Percentiles rank a stretch among this genome's conserved stretches.
These are phyloP conservation scores for Eupeodes latifasciatus DNA, from an alignment of 2,888 invertebrate genomes.

Conservation along the genomic window DNA sequence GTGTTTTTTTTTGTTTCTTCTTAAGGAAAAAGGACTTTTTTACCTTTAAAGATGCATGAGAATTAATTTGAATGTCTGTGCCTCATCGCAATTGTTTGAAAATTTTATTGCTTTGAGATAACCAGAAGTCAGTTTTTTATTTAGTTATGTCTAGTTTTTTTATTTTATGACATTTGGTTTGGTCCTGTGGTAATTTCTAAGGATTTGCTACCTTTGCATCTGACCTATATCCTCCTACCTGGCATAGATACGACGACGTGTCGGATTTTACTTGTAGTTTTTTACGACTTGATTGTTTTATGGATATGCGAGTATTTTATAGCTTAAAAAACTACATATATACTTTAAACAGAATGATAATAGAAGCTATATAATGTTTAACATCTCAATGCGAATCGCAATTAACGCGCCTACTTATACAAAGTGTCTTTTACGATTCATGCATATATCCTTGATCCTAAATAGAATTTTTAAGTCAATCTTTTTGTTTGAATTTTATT, in stretches of 20 bases:
- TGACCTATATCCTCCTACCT: neutral
- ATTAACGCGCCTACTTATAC: slow-evolving; percentile 63
- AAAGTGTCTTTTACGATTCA: neutral
- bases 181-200: slow-evolving; percentile 73
- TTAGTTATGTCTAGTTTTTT: slow-evolving; percentile 38
- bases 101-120: slow-evolving; percentile 61
- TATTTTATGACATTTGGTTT: slow-evolving; percentile 69
- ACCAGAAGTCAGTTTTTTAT: slow-evolving; percentile 68
- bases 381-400: slow-evolving; percentile 76
- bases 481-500: slow-evolving; percentile 47
- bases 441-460: slow-evolving; percentile 65
- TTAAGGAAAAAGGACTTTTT: slow-evolving; percentile 23
- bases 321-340: slow-evolving; percentile 46
- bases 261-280: slow-evolving; percentile 31
- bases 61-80: slow-evolving; percentile 48
- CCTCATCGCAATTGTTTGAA: slow-evolving; percentile 28
- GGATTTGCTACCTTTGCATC: slow-evolving; percentile 41
- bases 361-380: slow-evolving; percentile 46
- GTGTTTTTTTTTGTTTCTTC: neutral
- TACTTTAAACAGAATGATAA: slow-evolving; percentile 43
- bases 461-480: slow-evolving; percentile 63
- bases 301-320: slow-evolving; percentile 37
- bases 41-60: slow-evolving; percentile 40
- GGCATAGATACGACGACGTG: slow-evolving; percentile 8
- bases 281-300: slow-evolving; percentile 73